These are phyloP conservation scores for Nicator chloris DNA, from an alignment of 2,113 vertebrate genomes.

Conservation along the genomic window DNA sequence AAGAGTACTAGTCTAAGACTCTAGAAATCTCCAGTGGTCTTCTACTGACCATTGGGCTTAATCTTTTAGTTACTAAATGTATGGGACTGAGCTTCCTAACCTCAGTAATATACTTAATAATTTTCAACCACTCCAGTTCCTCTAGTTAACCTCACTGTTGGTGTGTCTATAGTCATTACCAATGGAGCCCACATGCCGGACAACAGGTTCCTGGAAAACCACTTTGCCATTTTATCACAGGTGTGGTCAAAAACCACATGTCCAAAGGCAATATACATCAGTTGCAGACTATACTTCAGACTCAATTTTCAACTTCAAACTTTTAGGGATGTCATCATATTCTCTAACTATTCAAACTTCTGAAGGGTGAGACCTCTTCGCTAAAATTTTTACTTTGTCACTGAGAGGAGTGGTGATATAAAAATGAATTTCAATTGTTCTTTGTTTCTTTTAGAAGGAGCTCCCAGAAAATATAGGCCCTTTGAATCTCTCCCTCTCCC, in stretches of 20 bases:
- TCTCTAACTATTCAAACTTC: not conserved
- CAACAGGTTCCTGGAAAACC: not conserved
- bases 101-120: not conserved
- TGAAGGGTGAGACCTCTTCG: not conserved
- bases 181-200: not conserved
- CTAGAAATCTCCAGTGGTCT: not conserved
- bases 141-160: not conserved
- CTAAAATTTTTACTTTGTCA: not conserved
- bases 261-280: not conserved
- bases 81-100: not conserved
- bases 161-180: not conserved
- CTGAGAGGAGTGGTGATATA: not conserved
- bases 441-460: not conserved
- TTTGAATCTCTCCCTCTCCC: not conserved
- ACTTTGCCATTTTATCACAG: not conserved
- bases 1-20: not conserved
- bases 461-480: rapidly evolving
- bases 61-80: not conserved
- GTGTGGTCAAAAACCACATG: not conserved
- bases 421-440: not conserved
- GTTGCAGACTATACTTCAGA: not conserved
- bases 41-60: not conserved
- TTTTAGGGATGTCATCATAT: not conserved
- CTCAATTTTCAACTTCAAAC: not conserved
- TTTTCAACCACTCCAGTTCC: not conserved